phyloP scores from a whole-genome alignment of 2,888 invertebrate species.

The Heliconius cydno region DNA sequence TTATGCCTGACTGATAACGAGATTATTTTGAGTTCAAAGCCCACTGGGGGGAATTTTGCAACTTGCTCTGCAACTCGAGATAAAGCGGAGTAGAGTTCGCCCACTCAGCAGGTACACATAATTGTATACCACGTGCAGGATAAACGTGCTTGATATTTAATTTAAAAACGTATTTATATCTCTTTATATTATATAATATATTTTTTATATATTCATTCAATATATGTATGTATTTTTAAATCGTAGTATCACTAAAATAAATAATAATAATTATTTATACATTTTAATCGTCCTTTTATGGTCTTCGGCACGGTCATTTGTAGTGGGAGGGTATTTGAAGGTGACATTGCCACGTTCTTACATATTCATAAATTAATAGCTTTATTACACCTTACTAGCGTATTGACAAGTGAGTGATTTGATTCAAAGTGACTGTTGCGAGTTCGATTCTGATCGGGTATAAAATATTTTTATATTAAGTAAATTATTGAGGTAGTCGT shows the following conservation, averaged over 20 bases:
- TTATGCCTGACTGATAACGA: too few species aligned
- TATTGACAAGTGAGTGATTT: background rate
- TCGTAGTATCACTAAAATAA: background rate
- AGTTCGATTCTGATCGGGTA: background rate
- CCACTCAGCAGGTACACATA: background rate
- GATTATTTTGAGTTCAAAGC: too few species aligned
- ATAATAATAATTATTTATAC: background rate
- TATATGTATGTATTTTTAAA: too few species aligned
- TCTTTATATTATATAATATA: too few species aligned
- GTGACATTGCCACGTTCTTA: slow-evolving; percentile 37
- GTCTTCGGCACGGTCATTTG: slow-evolving; percentile 22
- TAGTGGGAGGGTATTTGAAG: slow-evolving; percentile 41
- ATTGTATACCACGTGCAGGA: background rate
- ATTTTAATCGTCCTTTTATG: slow-evolving; percentile 30
- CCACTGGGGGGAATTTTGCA: too few species aligned
- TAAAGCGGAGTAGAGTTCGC: background rate
- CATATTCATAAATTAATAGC: slow-evolving; percentile 18
- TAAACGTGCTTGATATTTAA: too few species aligned
- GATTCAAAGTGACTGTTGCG: background rate
- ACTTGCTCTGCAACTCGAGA: background rate
- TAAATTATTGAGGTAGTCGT: background rate
- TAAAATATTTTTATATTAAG: background rate
- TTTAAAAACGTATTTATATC: too few species aligned
- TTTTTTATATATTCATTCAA: background rate
- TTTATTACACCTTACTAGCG: background rate